Evolutionary conservation across 2,797 vertebrate genomes (phyloP).

Genomic region (Okamejei kenojei): DNA sequence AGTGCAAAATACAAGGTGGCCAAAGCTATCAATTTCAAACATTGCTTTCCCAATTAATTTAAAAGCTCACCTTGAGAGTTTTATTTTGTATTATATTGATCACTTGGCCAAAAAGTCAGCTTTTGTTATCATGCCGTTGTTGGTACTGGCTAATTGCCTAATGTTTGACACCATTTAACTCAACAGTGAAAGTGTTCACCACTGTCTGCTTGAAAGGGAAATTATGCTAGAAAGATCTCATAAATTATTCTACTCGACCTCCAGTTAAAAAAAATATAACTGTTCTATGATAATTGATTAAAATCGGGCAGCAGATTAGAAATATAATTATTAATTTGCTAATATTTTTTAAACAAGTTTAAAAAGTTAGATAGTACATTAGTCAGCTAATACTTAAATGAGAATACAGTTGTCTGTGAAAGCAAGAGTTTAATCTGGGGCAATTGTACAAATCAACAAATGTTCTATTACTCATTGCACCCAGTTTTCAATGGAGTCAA

Average conservation of each 20-base stretch:
- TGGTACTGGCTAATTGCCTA: neutral
- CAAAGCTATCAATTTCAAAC: neutral
- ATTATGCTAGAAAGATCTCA: neutral
- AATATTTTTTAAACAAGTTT: neutral
- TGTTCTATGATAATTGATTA: conserved; percentile 1
- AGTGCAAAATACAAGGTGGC: neutral
- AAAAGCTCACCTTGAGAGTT: neutral
- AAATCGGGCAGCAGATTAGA: neutral
- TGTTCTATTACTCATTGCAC: neutral
- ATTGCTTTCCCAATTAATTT: neutral
- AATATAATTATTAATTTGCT: neutral
- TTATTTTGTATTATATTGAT: neutral
- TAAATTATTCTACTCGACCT: neutral
- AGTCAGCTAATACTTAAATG: neutral
- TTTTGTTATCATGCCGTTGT: neutral
- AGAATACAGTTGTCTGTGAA: neutral
- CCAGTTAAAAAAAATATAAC: neutral
- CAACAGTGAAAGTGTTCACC: neutral
- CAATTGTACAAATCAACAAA: neutral
- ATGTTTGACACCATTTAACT: neutral
- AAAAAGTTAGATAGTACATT: neutral
- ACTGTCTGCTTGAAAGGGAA: neutral
- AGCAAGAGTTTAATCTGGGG: neutral
- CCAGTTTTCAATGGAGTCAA: neutral
- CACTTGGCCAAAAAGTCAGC: neutral